Conservation (phyloP, 2,888 invertebrate genomes). For the Hirtodrosophila duncani region DNA sequence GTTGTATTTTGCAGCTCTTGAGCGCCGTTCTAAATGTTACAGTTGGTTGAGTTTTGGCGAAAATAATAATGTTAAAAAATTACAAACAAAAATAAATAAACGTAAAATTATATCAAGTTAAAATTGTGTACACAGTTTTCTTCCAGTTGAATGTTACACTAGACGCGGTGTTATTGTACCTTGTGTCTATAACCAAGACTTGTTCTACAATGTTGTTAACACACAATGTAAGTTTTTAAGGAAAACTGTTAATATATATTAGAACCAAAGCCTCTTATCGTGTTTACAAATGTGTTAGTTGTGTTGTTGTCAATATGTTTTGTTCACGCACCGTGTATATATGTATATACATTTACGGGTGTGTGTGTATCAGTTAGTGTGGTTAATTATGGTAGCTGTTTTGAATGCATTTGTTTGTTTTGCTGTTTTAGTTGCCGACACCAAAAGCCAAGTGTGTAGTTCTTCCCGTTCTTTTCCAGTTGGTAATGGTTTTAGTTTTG, state of each 20-base stretch:
- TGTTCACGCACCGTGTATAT: conserved; percentile 10
- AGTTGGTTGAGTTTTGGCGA: conserved; percentile 20
- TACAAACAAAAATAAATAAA: conserved; percentile 18
- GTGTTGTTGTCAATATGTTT: conserved; percentile 4
- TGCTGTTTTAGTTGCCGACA: conserved; percentile 52
- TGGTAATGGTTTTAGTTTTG: too few relatives aligned
- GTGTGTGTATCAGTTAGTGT: conserved; percentile 31
- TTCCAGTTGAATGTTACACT: conserved; percentile 23
- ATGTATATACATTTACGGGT: conserved; percentile 9
- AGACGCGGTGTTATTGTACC: too few relatives aligned
- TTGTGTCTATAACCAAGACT: too few relatives aligned
- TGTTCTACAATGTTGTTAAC: too few relatives aligned
- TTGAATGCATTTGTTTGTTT: conserved; percentile 38
- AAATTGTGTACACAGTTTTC: conserved; percentile 9
- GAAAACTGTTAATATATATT: conserved; percentile 5
- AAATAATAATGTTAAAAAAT: conserved; percentile 29
- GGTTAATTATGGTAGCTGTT: conserved; percentile 42
- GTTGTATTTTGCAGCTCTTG: conserved; percentile 78
- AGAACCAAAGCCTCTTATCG: conserved; percentile 63
- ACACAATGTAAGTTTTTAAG: conserved; percentile 9
- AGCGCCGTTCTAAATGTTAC: conserved; percentile 70
- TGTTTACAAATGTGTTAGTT: too few relatives aligned
- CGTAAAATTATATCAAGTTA: conserved; percentile 8
- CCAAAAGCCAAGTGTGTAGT: too few relatives aligned
- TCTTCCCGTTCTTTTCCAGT: too few relatives aligned